A percentile compares a stretch with the other conserved stretches of the same genome.
These are phyloP conservation scores for Seriola dumerili DNA, from an alignment of 2,113 vertebrate species.

Conservation along the genomic window DNA sequence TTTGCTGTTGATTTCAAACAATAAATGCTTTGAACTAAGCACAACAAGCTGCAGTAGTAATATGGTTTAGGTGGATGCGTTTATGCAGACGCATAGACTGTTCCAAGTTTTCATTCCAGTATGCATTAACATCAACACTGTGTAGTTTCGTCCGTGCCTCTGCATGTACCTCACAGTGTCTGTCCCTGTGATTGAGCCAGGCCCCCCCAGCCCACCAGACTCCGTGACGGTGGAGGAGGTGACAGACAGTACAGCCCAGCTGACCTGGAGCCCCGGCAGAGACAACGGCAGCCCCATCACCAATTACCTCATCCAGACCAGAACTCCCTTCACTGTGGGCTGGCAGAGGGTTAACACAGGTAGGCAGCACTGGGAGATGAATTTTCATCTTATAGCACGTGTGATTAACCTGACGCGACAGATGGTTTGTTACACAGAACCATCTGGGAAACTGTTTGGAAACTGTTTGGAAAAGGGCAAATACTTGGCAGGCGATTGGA, in stretches of 20 bases:
- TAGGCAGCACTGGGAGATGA: constrained; percentile 63
- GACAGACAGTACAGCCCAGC: constrained; percentile 92
- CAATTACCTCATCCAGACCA: constrained; percentile 89
- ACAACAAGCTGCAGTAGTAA: neutral
- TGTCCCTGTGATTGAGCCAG: constrained; percentile 80
- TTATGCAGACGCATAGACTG: constrained; percentile 6
- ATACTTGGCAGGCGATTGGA: too few species aligned
- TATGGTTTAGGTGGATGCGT: neutral
- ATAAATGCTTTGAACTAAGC: constrained; percentile 7
- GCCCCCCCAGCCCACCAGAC: constrained; percentile 91
- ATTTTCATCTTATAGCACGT: constrained; percentile 37
- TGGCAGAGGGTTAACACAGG: constrained; percentile 94
- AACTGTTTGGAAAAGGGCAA: too few species aligned
- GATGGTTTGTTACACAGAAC: too few species aligned
- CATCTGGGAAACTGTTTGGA: too few species aligned
- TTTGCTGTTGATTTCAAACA: constrained; percentile 29
- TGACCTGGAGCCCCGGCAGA: constrained; percentile 91
- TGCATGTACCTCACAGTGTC: constrained; percentile 62
- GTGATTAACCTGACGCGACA: neutral
- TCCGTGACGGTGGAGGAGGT: constrained; percentile 91
- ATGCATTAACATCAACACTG: neutral
- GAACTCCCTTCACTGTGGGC: constrained; percentile 94
- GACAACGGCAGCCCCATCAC: constrained; percentile 93
- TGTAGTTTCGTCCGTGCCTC: constrained; percentile 26
- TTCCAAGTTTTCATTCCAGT: neutral